These are phyloP conservation scores for Crotalus viridis DNA, from an alignment of 2,113 vertebrate genomes.

Conservation along the genomic window DNA sequence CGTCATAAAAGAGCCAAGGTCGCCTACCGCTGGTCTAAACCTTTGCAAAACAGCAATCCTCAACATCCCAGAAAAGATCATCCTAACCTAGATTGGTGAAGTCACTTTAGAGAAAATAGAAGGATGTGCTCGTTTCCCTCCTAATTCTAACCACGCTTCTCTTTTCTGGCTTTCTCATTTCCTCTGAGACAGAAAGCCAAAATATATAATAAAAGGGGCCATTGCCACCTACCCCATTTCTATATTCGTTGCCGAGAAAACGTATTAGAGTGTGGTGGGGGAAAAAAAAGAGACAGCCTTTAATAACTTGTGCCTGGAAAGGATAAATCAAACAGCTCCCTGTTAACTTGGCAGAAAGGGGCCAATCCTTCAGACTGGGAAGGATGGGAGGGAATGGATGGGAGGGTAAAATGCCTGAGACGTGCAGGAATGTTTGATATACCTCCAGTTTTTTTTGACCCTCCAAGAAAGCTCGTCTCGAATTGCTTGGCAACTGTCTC, in stretches of 20 bases:
- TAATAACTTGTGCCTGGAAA: background rate
- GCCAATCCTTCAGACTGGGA: background rate
- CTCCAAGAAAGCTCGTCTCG: background rate
- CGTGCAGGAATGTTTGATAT: background rate
- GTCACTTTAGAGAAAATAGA: background rate
- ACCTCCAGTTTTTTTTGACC: background rate
- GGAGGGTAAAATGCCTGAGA: background rate
- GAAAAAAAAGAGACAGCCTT: background rate
- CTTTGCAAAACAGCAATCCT: background rate
- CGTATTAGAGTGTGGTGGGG: background rate
- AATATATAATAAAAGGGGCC: background rate
- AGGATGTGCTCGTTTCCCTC: too few species aligned
- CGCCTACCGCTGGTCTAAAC: background rate
- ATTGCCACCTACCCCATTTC: background rate
- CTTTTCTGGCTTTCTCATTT: background rate
- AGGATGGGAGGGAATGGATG: background rate
- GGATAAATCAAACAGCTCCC: constrained; percentile 46
- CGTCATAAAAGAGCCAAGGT: too few species aligned
- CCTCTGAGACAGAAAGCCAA: background rate
- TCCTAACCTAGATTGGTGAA: background rate
- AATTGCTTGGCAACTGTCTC: background rate
- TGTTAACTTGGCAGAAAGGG: background rate
- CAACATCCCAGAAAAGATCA: background rate
- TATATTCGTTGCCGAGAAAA: background rate
- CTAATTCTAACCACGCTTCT: background rate